Conservation (phyloP, 2,797 vertebrate genomes). For the Nasua narica region DNA sequence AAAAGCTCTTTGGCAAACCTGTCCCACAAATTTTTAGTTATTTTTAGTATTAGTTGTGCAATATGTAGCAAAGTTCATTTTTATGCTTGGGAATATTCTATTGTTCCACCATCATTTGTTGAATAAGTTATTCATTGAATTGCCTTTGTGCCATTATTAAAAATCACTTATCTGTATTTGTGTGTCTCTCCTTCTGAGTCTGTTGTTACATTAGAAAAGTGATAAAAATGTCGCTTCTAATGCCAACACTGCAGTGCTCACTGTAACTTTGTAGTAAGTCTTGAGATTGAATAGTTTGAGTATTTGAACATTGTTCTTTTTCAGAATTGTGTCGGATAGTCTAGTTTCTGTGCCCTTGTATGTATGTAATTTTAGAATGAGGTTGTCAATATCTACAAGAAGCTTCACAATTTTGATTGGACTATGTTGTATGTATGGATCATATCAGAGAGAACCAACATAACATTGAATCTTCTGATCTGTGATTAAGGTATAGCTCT, state of each 20-base stretch:
- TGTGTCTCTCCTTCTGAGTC: not conserved
- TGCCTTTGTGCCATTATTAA: not conserved
- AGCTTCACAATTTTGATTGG: not conserved
- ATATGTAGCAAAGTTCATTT: not conserved
- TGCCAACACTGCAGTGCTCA: not conserved
- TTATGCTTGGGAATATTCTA: not conserved
- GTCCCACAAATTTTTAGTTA: not conserved
- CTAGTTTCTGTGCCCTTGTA: not conserved
- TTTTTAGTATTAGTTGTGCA: not conserved
- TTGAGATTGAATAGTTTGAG: not conserved
- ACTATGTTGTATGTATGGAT: not conserved
- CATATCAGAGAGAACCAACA: not conserved
- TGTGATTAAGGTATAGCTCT: not conserved
- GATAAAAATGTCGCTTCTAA: not conserved
- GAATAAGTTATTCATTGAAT: not conserved
- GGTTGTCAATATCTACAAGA: not conserved
- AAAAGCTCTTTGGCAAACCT: not conserved
- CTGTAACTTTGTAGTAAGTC: not conserved
- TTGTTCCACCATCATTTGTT: not conserved
- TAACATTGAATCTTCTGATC: not conserved
- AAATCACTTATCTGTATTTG: not conserved
- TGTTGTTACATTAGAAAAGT: not conserved
- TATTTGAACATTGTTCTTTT: not conserved
- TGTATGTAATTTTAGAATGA: not conserved
- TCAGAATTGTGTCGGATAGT: not conserved